Percentiles rank a stretch among this genome's conserved stretches.
Evolutionary conservation across 2,797 vertebrate species (phyloP).

Genomic region (Cheirogaleus major): DNA sequence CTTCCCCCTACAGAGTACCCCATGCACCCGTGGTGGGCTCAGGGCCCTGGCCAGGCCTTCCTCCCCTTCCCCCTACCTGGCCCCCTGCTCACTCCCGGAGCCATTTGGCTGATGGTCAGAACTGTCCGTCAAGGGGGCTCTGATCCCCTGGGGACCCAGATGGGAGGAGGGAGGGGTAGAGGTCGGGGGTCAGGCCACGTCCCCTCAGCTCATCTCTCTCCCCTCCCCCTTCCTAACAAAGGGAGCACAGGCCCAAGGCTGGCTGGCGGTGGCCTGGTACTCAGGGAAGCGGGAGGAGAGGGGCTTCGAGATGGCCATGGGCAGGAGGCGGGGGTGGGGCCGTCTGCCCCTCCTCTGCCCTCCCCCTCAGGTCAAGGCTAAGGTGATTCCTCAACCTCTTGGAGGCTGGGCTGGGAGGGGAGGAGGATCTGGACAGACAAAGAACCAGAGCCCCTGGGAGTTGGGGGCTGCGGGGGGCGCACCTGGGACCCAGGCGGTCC

Average conservation of each 20-base stretch:
- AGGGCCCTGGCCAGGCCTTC: neutral
- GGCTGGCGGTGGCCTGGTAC: neutral
- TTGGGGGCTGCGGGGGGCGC: slow-evolving; percentile 38
- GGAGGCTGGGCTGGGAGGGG: slow-evolving; percentile 51
- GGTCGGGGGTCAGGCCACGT: slow-evolving; percentile 82
- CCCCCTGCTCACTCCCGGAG: slow-evolving; percentile 81
- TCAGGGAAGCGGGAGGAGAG: slow-evolving; percentile 66
- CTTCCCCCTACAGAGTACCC: neutral
- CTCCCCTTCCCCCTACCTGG: slow-evolving; percentile 78
- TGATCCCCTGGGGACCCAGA: slow-evolving; percentile 78
- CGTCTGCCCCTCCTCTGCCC: slow-evolving; percentile 50
- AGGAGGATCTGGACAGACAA: slow-evolving; percentile 70
- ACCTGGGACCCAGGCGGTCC: slow-evolving; percentile 67
- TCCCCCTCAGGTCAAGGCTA: slow-evolving; percentile 76
- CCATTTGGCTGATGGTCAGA: slow-evolving; percentile 97
- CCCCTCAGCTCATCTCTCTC: slow-evolving; percentile 71
- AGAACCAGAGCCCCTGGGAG: slow-evolving; percentile 48
- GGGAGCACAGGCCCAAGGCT: slow-evolving; percentile 49
- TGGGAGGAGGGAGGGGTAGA: slow-evolving; percentile 85
- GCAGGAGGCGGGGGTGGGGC: slow-evolving; percentile 59
- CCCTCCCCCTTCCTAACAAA: slow-evolving; percentile 81
- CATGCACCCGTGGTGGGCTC: neutral
- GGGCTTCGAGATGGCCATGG: slow-evolving; percentile 75
- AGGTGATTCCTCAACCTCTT: slow-evolving; percentile 79
- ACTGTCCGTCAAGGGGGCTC: slow-evolving; percentile 91